Conservation (phyloP, 1,140 invertebrate species). For the Megalopta genalis region DNA sequence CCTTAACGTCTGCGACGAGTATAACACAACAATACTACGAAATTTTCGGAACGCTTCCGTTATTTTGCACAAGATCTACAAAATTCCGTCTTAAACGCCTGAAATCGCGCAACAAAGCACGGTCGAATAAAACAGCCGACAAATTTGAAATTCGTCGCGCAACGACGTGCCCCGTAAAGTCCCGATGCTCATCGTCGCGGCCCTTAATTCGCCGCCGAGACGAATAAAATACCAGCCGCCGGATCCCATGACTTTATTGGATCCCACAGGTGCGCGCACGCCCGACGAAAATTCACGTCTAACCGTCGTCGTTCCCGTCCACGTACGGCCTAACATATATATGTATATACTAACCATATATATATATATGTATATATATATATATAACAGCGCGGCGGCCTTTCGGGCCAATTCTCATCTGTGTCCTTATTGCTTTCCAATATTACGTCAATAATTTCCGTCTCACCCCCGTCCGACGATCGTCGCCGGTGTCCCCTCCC, state of each 20-base stretch:
- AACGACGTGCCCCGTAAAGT: neutral
- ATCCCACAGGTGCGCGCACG: slow-evolving; percentile 36
- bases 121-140: neutral
- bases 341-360: no score
- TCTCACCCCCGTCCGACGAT: neutral
- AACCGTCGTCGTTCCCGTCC: slow-evolving; percentile 21
- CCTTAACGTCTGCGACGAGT: no score
- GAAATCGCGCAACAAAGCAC: no score
- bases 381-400: no score
- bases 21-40: no score
- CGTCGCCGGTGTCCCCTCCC: neutral
- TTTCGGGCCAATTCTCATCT: slow-evolving; percentile 56
- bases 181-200: neutral
- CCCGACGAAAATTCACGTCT: slow-evolving; percentile 48
- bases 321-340: slow-evolving; percentile 56
- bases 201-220: slow-evolving; percentile 5
- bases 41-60: no score
- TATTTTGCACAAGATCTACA: no score
- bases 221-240: slow-evolving; percentile 9
- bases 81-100: no score
- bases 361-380: no score
- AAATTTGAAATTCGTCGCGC: no score
- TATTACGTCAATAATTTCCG: slow-evolving; percentile 62
- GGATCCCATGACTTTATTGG: slow-evolving; percentile 51
- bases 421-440: slow-evolving; percentile 64